A percentile compares a stretch with the other conserved stretches of the same genome.
phyloP scores from a whole-genome alignment of 2,113 vertebrate species.

The Dicerorhinus sumatrensis region DNA sequence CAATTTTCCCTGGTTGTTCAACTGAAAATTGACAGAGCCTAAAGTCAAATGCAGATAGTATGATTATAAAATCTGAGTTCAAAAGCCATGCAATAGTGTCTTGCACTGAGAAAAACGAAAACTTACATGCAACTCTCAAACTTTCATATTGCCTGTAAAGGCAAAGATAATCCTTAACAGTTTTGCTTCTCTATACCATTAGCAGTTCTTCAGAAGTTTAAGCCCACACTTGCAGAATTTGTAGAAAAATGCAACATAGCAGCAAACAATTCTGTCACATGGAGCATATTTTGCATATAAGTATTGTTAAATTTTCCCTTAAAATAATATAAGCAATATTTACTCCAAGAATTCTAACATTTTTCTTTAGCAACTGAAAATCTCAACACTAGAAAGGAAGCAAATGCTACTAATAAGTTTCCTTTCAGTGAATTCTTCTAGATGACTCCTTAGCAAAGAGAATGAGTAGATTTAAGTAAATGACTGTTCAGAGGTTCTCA shows the following conservation, averaged over 20 bases:
- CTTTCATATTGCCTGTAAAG: neutral
- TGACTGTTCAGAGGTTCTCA: neutral
- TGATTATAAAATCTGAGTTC: neutral
- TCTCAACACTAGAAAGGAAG: neutral
- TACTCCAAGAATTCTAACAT: neutral
- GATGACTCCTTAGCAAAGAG: neutral
- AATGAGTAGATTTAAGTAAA: constrained; percentile 11
- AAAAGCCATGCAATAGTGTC: neutral
- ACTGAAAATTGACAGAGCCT: neutral
- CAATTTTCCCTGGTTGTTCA: neutral
- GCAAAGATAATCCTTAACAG: neutral
- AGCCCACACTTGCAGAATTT: neutral
- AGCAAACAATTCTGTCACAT: neutral
- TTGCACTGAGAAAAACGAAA: neutral
- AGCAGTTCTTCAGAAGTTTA: neutral
- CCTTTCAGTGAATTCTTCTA: neutral
- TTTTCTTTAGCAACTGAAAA: neutral
- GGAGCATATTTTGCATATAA: neutral
- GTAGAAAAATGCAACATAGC: neutral
- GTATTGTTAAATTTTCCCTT: neutral
- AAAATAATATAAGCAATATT: neutral
- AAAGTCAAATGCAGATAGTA: neutral
- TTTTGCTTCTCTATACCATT: neutral
- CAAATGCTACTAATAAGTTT: neutral
- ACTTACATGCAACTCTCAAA: neutral